Evolutionary conservation across 2,113 vertebrate genomes (phyloP), one percentile per base, ranked within the genome.

Genomic region (Nibea albiflora): DNA sequence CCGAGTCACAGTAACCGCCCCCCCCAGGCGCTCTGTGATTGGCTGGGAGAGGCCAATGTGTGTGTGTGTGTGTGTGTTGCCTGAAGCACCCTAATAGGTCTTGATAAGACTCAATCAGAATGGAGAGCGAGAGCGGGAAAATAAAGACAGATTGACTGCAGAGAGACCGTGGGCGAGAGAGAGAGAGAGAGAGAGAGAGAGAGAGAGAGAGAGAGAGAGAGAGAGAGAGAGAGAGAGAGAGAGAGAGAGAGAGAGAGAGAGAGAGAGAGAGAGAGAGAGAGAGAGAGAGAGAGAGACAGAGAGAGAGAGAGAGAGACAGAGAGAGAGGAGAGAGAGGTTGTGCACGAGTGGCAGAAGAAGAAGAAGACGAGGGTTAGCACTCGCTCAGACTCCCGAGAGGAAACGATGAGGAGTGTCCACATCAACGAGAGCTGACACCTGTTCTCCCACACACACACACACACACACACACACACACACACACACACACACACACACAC

Each of bases 41-140:
- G 80, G 84, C 65, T 73, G 39, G 5, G n/a, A 76, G n/a, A 60
- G 6, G 31, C 56, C 35, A 54, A 17, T 1, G 22, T 70, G 80
- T 56, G 71, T 31, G 57, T 61, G 67, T 44, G 61, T 24, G 28
- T 20, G 35, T 42, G 54, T 24, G 26, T 26, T 50, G 71, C 87
- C 81, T 0, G 26, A 58, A 84, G 87, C 73, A 5, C 58, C 54
- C 14, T 76, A 82, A 91, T 86, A 78, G 83, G 78, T 83, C 88
- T 83, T 83, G 86, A 90, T 91, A 76, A 88, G 81, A 90, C 76
- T 88, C 88, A 81, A 85, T 88, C 86, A 81, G 47, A 74, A 52
- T 0, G 2, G 62, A 57, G 60, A 19, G 46, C 68, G 80, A 66
- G 80, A 60, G 44, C n/a, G 61, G 0, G 14, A 73, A 82, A 90